These are phyloP conservation scores for Phocoena sinus DNA, from an alignment of 2,113 vertebrate genomes.

Conservation along the genomic window DNA sequence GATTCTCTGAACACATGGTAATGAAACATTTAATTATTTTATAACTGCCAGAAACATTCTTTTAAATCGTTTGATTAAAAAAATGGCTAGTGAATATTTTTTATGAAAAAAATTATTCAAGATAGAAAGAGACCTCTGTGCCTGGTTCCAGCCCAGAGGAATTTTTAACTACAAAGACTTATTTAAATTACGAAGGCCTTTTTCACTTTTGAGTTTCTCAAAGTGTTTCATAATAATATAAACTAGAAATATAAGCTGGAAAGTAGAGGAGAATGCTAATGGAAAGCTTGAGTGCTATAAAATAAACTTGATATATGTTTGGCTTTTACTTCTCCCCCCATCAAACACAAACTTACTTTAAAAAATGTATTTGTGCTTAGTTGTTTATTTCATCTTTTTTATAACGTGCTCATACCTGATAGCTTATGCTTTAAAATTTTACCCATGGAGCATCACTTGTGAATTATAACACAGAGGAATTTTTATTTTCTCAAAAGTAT, in stretches of 20 bases:
- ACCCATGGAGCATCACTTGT: not conserved
- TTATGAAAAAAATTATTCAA: slow-evolving; percentile 54
- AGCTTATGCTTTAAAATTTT: slow-evolving; percentile 22
- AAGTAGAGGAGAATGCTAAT: slow-evolving; percentile 20
- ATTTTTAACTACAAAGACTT: slow-evolving; percentile 57
- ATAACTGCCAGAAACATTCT: slow-evolving; percentile 33
- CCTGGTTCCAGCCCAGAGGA: slow-evolving; percentile 20
- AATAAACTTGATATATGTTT: slow-evolving; percentile 2
- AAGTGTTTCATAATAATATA: slow-evolving; percentile 48
- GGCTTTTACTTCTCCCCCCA: not conserved
- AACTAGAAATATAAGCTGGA: slow-evolving; percentile 33
- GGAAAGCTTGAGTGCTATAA: slow-evolving; percentile 32
- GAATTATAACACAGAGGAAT: slow-evolving; percentile 5
- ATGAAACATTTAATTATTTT: slow-evolving; percentile 61
- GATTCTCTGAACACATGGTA: slow-evolving; percentile 48
- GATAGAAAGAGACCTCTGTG: slow-evolving; percentile 30
- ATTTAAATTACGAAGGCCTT: slow-evolving; percentile 49
- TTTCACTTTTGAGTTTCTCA: slow-evolving; percentile 41
- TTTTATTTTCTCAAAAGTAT: not conserved
- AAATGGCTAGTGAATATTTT: slow-evolving; percentile 45
- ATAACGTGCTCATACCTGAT: not conserved
- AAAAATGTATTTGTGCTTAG: slow-evolving; percentile 19
- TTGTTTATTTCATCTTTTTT: slow-evolving; percentile 40
- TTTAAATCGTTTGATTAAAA: slow-evolving; percentile 56
- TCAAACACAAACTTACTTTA: slow-evolving; percentile 22